Conservation (phyloP, 1,140 invertebrate genomes). For the Leptonema lineaticorne region DNA sequence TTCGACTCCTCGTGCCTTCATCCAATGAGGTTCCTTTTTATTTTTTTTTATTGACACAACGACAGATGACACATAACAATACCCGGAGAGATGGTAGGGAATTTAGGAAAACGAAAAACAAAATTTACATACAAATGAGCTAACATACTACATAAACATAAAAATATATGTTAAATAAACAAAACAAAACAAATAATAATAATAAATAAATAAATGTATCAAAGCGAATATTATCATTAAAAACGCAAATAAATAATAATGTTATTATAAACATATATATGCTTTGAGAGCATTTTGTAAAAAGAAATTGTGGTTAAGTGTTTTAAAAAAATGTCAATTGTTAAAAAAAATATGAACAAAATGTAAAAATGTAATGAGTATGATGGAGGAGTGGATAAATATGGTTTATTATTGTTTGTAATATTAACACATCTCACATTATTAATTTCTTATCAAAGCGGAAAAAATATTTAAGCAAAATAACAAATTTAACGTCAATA, state of each 20-base stretch:
- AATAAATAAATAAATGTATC: neutral
- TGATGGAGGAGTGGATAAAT: neutral
- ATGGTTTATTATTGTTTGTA: neutral
- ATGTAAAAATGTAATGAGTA: neutral
- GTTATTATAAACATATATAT: neutral
- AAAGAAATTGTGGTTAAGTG: neutral
- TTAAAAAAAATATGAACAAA: neutral
- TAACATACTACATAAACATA: slow-evolving; percentile 20
- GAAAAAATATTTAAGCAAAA: too few species aligned
- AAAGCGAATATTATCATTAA: neutral
- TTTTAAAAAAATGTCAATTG: slow-evolving; percentile 2
- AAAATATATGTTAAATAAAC: slow-evolving; percentile 1
- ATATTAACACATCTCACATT: neutral
- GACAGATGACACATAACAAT: slow-evolving; percentile 30
- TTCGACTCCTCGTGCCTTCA: slow-evolving; percentile 89
- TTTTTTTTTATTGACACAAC: slow-evolving; percentile 34
- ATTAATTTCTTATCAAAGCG: neutral
- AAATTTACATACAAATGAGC: slow-evolving; percentile 30
- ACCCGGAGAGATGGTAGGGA: slow-evolving; percentile 26
- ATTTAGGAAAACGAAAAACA: slow-evolving; percentile 33
- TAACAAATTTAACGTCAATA: too few species aligned
- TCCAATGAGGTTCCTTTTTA: slow-evolving; percentile 83
- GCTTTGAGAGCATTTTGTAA: slow-evolving; percentile 17
- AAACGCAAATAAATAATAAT: neutral
- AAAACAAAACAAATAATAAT: neutral